Evolutionary conservation across 2,113 vertebrate species (phyloP).

Genomic region (Eubucco bourcierii): DNA sequence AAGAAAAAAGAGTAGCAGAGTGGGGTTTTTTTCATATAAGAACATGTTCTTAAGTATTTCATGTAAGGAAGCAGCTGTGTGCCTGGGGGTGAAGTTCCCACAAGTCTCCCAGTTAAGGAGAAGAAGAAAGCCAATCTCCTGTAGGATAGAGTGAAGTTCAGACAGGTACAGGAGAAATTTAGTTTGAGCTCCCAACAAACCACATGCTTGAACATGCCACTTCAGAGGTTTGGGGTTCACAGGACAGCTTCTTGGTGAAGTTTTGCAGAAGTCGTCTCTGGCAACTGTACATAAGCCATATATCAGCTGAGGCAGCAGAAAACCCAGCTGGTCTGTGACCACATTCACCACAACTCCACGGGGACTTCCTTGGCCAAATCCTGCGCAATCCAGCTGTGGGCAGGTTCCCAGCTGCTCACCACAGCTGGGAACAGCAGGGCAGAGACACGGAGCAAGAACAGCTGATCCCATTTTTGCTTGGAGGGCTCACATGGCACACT

Average conservation of each 20-base stretch:
- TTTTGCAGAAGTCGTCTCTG: no score
- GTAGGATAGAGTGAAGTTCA: background rate
- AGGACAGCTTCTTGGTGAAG: background rate
- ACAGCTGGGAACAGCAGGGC: background rate
- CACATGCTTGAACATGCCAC: background rate
- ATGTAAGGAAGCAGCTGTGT: background rate
- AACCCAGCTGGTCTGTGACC: background rate
- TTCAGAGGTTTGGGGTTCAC: background rate
- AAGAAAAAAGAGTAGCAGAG: no score
- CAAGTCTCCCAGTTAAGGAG: background rate
- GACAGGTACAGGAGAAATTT: background rate
- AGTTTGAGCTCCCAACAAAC: background rate
- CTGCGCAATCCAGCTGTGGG: background rate
- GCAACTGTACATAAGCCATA: fast-evolving
- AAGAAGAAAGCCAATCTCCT: background rate
- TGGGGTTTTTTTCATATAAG: background rate
- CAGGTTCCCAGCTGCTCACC: background rate
- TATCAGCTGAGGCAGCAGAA: background rate
- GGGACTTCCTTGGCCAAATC: background rate
- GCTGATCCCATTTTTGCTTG: background rate
- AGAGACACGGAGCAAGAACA: background rate
- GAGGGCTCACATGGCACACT: background rate
- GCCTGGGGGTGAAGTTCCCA: background rate
- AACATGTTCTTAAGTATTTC: background rate
- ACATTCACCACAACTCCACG: background rate